Base-by-base conservation (phyloP, 2,113 vertebrate genomes). In the Picathartes gymnocephalus region DNA sequence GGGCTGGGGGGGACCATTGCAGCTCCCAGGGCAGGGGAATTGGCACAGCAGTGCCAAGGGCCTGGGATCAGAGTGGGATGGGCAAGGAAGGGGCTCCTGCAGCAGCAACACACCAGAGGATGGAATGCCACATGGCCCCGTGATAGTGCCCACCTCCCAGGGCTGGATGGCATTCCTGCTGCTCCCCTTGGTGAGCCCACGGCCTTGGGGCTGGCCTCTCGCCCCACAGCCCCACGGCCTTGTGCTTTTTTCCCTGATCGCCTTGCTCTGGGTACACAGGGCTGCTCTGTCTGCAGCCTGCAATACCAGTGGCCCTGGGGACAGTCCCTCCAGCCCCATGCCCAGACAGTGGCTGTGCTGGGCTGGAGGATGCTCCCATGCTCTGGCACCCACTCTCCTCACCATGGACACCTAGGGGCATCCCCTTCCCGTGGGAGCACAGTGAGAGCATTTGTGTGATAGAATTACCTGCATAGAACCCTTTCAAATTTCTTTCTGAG, bases 61-160 rank as follows among this genome's bases (percentile, higher is more conserved):
- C 11, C 23, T 79, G 72, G 27, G 24, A 35, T 60, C n/a, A 30
- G 51, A 39, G 31, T 8, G 25, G 54, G 35, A 31, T 28, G 53
- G 58, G 58, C 54, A 68, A 33, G 37, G 56, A 65, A 91, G 85
- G 40, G 48, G 30, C 15, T 71, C 6, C 2, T 10, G 44, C 31
- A 45, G 57, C 25, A n/a, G 22, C 27, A 53, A 16, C 47, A 27
- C 42, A 37, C 5, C 0, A 4, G 44, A 48, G 24, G 11, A 40
- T 3, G 8, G 48, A 42, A 39, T 37, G n/a, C 45, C 33, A 3
- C 4, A 2, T 28, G 27, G 57, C 20, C 20, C 10, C 0, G 0
- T 1, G 5, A 14, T 6, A 24, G 48, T 44, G 23, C 16, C 14
- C 35, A 18, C 17, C 35, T 77, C 37, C 42, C 12, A 3, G 1